Percentiles rank a stretch among this genome's conserved stretches.
phyloP scores from a whole-genome alignment of 2,113 vertebrate genomes.

The Crotophaga sulcirostris region DNA sequence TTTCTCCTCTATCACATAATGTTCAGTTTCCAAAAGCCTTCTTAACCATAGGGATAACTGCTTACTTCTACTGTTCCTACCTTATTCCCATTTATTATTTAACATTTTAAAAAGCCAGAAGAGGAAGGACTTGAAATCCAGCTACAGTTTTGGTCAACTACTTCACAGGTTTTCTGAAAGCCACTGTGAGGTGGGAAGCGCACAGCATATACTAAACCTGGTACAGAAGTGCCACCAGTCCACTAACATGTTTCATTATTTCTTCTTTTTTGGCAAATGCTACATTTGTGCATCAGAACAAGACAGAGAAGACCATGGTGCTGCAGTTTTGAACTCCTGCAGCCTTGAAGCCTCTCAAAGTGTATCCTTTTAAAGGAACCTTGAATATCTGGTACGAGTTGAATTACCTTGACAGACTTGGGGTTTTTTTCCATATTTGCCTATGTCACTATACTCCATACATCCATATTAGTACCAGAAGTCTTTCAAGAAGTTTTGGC shows the following conservation, averaged over 20 bases:
- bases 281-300: neutral
- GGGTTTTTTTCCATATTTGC: neutral
- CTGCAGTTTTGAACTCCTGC: neutral
- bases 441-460: neutral
- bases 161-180: neutral
- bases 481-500: neutral
- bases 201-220: neutral
- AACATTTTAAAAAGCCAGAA: neutral
- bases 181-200: neutral
- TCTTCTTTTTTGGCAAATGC: neutral
- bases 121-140: neutral
- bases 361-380: neutral
- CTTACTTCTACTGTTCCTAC: neutral
- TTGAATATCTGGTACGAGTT: neutral
- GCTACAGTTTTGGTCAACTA: neutral
- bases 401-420: neutral
- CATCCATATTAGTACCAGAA: neutral
- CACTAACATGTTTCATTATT: neutral
- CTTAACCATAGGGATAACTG: neutral
- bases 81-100: neutral
- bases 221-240: neutral
- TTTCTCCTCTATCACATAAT: neutral
- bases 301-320: neutral
- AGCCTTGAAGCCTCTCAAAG: neutral
- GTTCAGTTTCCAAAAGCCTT: neutral